Percentiles rank a stretch among this genome's conserved stretches.
Conservation (phyloP, 2,113 vertebrate genomes). For the Coreoperca whiteheadi region DNA sequence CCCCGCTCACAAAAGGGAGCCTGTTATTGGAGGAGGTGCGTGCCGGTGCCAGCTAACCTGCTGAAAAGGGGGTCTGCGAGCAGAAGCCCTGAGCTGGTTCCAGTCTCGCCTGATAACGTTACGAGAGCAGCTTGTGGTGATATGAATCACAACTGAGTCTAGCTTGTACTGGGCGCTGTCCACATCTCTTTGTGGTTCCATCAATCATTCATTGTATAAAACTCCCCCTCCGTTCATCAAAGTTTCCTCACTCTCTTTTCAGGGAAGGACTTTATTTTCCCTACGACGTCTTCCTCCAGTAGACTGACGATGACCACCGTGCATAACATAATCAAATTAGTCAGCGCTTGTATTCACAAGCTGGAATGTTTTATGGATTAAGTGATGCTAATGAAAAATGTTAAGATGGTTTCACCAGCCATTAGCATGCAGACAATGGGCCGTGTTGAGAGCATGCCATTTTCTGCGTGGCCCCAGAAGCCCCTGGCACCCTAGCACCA, state of each 20-base stretch:
- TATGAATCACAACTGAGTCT: constrained; percentile 39
- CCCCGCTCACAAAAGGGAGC: constrained; percentile 74
- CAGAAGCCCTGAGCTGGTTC: constrained; percentile 47
- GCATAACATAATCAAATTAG: constrained; percentile 66
- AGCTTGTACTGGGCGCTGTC: constrained; percentile 33
- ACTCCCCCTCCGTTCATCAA: constrained; percentile 27
- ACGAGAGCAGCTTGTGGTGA: constrained; percentile 43
- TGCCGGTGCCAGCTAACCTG: constrained; percentile 71
- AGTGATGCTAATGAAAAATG: constrained; percentile 74
- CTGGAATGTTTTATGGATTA: constrained; percentile 66
- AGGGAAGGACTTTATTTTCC: constrained; percentile 39
- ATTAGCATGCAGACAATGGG: constrained; percentile 85
- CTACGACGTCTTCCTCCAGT: constrained; percentile 9
- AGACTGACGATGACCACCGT: constrained; percentile 15
- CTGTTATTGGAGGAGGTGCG: constrained; percentile 75
- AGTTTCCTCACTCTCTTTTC: constrained; percentile 33
- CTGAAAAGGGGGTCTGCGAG: constrained; percentile 58
- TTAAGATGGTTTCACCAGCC: constrained; percentile 63
- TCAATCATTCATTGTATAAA: constrained; percentile 40
- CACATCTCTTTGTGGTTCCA: constrained; percentile 41
- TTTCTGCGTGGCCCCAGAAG: constrained; percentile 79
- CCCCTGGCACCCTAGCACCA: constrained; percentile 78
- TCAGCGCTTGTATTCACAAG: constrained; percentile 52
- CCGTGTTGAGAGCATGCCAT: constrained; percentile 75
- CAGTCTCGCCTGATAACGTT: constrained; percentile 60